phyloP scores from a whole-genome alignment of 2,797 vertebrate genomes.

The Ispidina picta region DNA sequence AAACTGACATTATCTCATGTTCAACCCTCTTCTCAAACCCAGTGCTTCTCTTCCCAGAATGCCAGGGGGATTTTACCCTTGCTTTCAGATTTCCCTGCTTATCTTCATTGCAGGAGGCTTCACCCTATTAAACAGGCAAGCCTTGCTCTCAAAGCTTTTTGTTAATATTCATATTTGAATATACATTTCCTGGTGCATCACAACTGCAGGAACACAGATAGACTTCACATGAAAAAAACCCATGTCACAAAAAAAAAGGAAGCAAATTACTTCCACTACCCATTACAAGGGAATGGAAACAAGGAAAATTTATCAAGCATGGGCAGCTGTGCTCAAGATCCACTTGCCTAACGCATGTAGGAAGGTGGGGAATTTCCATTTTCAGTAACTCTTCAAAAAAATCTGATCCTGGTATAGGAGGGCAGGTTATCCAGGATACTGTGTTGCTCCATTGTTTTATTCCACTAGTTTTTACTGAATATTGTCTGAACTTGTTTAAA shows the following conservation, averaged over 20 bases:
- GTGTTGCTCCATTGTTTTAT: not conserved
- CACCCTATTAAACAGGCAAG: not conserved
- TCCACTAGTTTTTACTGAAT: not conserved
- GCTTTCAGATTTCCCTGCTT: not conserved
- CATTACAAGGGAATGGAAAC: not conserved
- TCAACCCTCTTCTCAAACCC: not conserved
- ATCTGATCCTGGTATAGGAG: not conserved
- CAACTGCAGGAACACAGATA: rapidly evolving
- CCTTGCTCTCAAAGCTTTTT: not conserved
- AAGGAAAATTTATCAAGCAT: not conserved
- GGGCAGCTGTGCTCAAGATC: not conserved
- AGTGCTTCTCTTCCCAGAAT: not conserved
- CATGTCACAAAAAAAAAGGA: not conserved
- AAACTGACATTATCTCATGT: not conserved
- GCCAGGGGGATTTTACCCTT: not conserved
- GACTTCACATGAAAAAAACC: not conserved
- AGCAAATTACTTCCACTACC: not conserved
- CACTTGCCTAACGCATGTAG: not conserved
- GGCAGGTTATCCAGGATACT: not conserved
- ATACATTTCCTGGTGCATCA: not conserved
- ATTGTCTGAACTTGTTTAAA: conserved; percentile 12
- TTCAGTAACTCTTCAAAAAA: not conserved
- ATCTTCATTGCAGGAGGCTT: not conserved
- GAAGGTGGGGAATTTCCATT: not conserved
- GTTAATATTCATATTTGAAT: not conserved